phyloP scores from a whole-genome alignment of 2,113 vertebrate genomes.

The Otocyon megalotis region DNA sequence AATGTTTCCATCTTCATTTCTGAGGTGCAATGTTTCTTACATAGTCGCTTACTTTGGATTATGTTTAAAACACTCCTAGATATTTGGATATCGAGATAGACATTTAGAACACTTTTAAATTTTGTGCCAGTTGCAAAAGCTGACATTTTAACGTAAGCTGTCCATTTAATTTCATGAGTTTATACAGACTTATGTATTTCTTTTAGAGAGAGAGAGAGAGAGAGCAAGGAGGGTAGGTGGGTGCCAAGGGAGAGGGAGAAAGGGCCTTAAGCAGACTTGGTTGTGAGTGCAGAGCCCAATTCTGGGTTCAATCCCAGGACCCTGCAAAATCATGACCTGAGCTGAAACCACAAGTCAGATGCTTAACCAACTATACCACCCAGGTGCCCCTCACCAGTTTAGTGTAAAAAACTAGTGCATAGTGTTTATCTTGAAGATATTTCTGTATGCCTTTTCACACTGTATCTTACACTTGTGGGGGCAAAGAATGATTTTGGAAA shows the following conservation, averaged over 20 bases:
- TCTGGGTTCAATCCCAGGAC: not conserved
- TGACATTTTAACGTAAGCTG: not conserved
- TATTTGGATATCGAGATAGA: not conserved
- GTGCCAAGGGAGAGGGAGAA: no score
- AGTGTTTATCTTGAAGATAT: not conserved
- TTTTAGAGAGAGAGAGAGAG: not conserved
- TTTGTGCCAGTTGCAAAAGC: not conserved
- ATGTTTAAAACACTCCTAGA: not conserved
- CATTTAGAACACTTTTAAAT: not conserved
- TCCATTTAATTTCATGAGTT: not conserved
- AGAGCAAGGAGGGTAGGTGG: not conserved
- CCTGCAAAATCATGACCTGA: not conserved
- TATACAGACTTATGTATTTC: not conserved
- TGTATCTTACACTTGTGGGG: not conserved
- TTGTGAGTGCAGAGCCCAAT: not conserved
- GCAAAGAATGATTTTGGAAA: slow-evolving; percentile 5
- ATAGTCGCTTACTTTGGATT: not conserved
- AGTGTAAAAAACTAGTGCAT: not conserved
- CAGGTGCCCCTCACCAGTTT: not conserved
- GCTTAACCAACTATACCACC: not conserved
- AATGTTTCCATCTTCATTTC: not conserved
- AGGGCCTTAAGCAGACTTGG: not conserved
- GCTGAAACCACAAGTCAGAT: not conserved
- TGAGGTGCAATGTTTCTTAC: not conserved
- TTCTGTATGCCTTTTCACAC: not conserved